A percentile compares a stretch with the other conserved stretches of the same genome.
Evolutionary conservation across 1,140 invertebrate genomes (phyloP).

Genomic region (Mya arenaria): DNA sequence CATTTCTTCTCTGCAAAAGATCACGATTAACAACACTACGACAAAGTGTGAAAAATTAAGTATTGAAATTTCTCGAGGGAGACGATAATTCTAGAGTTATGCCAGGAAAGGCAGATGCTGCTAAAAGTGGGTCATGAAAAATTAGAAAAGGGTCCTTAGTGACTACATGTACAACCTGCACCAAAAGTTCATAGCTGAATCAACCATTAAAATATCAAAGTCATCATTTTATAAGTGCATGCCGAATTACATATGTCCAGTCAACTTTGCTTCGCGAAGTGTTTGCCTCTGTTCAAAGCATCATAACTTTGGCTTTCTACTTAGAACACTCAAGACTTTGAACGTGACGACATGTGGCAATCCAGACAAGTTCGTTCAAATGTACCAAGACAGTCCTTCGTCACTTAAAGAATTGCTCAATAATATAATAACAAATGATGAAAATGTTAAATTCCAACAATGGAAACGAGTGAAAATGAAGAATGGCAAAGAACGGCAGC

Average conservation of each 20-base stretch:
- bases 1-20: background rate
- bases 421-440: background rate
- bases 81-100: conserved; percentile 5
- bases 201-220: background rate
- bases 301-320: background rate
- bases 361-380: conserved; percentile 1
- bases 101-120: background rate
- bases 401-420: background rate
- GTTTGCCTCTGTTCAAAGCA: conserved; percentile 1
- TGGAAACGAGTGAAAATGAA: conserved; percentile 41
- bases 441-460: conserved; percentile 33
- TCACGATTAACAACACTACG: background rate
- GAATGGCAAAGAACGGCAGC: background rate
- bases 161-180: background rate
- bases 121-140: background rate
- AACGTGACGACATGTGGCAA: background rate
- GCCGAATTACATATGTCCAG: background rate
- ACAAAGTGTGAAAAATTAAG: background rate
- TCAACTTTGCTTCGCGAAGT: background rate
- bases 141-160: background rate
- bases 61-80: background rate
- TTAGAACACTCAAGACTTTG: background rate
- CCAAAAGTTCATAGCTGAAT: background rate
- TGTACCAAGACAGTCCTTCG: background rate
- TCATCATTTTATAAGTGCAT: background rate